phyloP scores from a whole-genome alignment of 1,140 invertebrate genomes.

The Aphaenogaster rudis region DNA sequence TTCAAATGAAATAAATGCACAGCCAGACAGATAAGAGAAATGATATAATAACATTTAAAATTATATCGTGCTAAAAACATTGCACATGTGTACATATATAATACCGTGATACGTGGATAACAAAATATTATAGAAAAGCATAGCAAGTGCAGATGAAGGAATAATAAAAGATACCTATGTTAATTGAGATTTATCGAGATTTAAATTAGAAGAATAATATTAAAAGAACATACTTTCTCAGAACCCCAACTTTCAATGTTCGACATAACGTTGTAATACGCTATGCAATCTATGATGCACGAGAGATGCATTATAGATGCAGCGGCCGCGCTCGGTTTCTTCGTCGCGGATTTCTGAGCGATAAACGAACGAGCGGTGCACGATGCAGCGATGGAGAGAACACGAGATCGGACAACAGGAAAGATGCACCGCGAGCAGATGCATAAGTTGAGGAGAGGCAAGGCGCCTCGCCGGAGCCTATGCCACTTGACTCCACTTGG shows the following conservation, averaged over 20 bases:
- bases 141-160: neutral
- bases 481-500: slow-evolving; percentile 83
- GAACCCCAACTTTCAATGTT: neutral
- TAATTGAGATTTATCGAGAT: neutral
- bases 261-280: neutral
- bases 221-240: neutral
- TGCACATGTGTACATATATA: neutral
- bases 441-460: slow-evolving; percentile 21
- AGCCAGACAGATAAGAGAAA: neutral
- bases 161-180: neutral
- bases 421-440: slow-evolving; percentile 32
- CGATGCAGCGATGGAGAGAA: neutral
- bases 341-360: neutral
- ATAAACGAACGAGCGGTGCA: neutral
- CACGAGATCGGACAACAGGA: slow-evolving; percentile 11
- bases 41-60: neutral
- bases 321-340: neutral
- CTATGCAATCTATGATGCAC: neutral
- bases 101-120: neutral
- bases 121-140: neutral
- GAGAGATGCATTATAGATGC: neutral
- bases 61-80: neutral
- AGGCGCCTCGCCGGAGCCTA: slow-evolving; percentile 75
- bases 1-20: slow-evolving; percentile 25
- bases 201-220: neutral